These are phyloP conservation scores for Tangara arthus DNA, from an alignment of 2,797 vertebrate species.

Conservation along the genomic window DNA sequence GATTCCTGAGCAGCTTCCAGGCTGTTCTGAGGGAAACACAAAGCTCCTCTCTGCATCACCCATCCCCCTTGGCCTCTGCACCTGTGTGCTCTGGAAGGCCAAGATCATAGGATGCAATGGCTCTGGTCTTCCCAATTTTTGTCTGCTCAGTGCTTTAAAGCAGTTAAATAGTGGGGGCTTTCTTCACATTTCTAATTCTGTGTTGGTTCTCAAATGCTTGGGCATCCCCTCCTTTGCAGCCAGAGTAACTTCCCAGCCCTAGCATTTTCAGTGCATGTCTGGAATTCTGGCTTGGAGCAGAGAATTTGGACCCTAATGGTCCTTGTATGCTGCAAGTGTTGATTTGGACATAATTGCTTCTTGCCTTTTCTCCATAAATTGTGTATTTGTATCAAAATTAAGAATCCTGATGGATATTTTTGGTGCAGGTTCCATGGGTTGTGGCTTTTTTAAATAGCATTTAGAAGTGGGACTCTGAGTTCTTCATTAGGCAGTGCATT, in stretches of 20 bases:
- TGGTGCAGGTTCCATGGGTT: neutral
- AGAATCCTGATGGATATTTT: neutral
- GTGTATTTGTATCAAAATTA: neutral
- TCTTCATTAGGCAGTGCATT: neutral
- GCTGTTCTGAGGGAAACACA: neutral
- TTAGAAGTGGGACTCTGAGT: neutral
- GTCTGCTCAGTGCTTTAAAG: neutral
- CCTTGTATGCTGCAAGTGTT: neutral
- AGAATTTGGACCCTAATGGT: neutral
- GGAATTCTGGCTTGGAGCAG: neutral
- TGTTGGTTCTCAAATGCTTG: neutral
- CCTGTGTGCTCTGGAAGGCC: neutral
- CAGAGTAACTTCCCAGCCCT: neutral
- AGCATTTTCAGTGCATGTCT: neutral
- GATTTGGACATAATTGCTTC: rapidly evolving
- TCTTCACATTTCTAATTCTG: neutral
- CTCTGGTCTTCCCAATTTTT: neutral
- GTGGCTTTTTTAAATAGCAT: neutral
- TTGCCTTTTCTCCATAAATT: neutral
- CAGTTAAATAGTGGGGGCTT: neutral
- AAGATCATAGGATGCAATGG: neutral
- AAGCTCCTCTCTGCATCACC: neutral
- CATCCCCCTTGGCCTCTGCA: rapidly evolving
- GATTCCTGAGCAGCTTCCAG: neutral
- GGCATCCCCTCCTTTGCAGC: neutral